Evolutionary conservation across 2,888 invertebrate genomes (phyloP).

Genomic region (Orthosia cruda): DNA sequence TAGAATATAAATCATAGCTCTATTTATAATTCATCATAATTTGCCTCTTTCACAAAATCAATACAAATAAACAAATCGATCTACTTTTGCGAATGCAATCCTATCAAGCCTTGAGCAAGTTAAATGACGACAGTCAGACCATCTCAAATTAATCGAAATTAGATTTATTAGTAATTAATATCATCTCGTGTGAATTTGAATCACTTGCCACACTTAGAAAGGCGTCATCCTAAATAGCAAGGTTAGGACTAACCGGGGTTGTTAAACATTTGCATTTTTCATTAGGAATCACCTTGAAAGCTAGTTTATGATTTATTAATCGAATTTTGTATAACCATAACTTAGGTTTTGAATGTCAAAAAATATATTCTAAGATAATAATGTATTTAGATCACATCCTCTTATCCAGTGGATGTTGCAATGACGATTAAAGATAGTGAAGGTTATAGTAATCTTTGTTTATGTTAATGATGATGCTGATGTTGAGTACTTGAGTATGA

Average conservation of each 20-base stretch:
- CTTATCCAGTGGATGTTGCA: slow-evolving; percentile 4
- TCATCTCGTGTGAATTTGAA: slow-evolving; percentile 44
- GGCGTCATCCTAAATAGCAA: slow-evolving; percentile 67
- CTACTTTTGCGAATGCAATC: slow-evolving; percentile 25
- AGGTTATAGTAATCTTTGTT: too few species aligned
- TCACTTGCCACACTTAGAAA: slow-evolving; percentile 64
- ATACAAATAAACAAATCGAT: not conserved
- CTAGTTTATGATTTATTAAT: slow-evolving; percentile 27
- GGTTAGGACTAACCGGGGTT: slow-evolving; percentile 38
- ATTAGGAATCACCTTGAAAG: slow-evolving; percentile 46
- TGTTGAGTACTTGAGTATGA: too few species aligned
- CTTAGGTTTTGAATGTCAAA: not conserved
- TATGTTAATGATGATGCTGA: not conserved
- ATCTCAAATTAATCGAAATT: slow-evolving; percentile 35
- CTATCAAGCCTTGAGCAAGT: slow-evolving; percentile 37
- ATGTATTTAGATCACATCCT: not conserved
- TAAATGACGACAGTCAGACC: slow-evolving; percentile 6
- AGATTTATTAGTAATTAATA: slow-evolving; percentile 40
- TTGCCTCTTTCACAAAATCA: slow-evolving; percentile 5
- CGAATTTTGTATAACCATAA: not conserved
- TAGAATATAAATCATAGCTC: too few species aligned
- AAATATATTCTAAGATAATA: too few species aligned
- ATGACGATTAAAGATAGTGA: not conserved
- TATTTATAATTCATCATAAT: not conserved
- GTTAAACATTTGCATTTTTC: slow-evolving; percentile 34